Evolutionary conservation across 2,113 vertebrate genomes (phyloP), one percentile per base, ranked within the genome.

Genomic region (Hypanus sabinus): DNA sequence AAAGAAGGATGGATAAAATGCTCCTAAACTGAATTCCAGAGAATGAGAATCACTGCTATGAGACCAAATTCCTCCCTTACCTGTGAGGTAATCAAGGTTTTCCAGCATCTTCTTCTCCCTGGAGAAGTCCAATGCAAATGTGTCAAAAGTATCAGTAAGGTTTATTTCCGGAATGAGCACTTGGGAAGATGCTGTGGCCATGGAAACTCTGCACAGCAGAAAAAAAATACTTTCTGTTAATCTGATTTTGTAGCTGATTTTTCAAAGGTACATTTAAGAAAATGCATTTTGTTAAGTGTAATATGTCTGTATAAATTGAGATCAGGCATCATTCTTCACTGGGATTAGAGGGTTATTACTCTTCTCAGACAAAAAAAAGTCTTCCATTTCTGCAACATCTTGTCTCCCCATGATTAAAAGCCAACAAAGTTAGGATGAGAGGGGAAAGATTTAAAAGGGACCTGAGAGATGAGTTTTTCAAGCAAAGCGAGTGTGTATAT

Each of bases 111-210:
- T 99, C 97, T 99, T 99, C 96, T 99, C 99, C 94, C 98, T 97
- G 71, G 98, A 97, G 95, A 99, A 99, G 96, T 99, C 99, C 96
- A 99, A 96, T 71, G 98, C 98, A 88, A 99, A 99, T 12, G 98
- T 99, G 95, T 99, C 99, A 93, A 99, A 99, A 55, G 98, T 98
- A 96, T 99, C 99, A 0, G 98, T 99, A 95, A 99, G 97, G 96
- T 99, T 99, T 94, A 99, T 99, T 97, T 99, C 98, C 94, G 99
- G 99, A 96, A 99, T 97, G 95, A 99, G 97, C 95, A 99, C 98
- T 95, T 99, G 99, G 80, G 99, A 99, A 2, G 98, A 99, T 65
- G 98, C 98, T 11, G 99, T 99, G 95, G 99, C 99, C 98, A 99
- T 99, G 55, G 98, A 99, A 70, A 99, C 98, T 95, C 99, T 99